A percentile compares a stretch with the other conserved stretches of the same genome.
Conservation (phyloP, 2,797 vertebrate species). For the Psittacula echo region DNA sequence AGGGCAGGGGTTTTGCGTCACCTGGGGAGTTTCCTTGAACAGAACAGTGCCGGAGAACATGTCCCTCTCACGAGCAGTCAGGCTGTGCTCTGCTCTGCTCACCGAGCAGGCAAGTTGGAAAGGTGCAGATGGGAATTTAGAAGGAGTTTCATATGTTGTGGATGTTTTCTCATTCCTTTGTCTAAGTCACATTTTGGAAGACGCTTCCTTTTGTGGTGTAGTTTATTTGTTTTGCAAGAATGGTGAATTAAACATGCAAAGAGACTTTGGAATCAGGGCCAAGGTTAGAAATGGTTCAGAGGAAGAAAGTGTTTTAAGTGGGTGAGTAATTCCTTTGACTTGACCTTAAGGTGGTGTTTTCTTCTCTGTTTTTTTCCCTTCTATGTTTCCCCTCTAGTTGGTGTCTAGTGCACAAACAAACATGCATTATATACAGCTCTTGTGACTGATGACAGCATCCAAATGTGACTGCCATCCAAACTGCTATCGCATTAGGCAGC, state of each 20-base stretch:
- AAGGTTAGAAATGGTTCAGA: not conserved
- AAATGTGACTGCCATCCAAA: not conserved
- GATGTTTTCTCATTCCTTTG: not conserved
- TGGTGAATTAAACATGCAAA: not conserved
- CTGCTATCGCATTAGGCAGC: not conserved
- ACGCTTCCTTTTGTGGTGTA: not conserved
- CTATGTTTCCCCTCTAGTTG: not conserved
- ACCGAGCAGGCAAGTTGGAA: fast-evolving
- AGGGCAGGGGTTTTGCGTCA: fast-evolving
- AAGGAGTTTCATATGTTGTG: not conserved
- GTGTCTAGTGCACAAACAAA: not conserved
- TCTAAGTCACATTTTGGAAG: not conserved
- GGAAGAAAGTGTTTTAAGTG: not conserved
- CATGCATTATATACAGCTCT: not conserved
- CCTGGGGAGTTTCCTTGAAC: not conserved
- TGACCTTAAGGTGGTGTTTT: not conserved
- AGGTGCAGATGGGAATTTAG: not conserved
- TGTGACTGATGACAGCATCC: not conserved
- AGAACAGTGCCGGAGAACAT: fast-evolving
- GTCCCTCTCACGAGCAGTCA: not conserved
- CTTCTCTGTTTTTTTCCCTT: not conserved
- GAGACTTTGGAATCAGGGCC: not conserved
- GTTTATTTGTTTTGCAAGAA: slow-evolving; percentile 27
- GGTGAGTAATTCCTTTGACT: not conserved
- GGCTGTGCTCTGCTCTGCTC: not conserved